phyloP scores from a whole-genome alignment of 2,888 invertebrate species.

The Encarsia formosa region DNA sequence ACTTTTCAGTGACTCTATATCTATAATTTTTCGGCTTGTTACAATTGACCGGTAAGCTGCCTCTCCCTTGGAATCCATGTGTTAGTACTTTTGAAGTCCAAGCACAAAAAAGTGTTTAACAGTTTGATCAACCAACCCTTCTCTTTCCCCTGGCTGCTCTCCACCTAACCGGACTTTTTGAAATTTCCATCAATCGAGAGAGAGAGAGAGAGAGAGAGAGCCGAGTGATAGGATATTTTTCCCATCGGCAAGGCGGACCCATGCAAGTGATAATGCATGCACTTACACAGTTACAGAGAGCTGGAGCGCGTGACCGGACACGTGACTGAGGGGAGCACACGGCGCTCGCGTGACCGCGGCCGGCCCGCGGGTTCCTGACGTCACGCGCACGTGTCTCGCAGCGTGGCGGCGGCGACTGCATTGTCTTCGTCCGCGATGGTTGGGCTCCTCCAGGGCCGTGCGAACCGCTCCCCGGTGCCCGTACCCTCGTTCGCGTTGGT shows the following conservation, averaged over 20 bases:
- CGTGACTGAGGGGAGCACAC: constrained; percentile 48
- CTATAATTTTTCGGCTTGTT: too few relatives aligned
- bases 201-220: neutral
- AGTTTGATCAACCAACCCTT: too few relatives aligned
- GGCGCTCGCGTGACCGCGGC: constrained; percentile 48
- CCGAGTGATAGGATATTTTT: neutral
- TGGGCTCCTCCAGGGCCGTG: constrained; percentile 5
- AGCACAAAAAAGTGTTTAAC: too few relatives aligned
- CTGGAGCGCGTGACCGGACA: constrained; percentile 49
- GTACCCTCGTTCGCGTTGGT: too few relatives aligned
- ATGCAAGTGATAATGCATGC: neutral
- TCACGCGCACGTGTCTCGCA: constrained; percentile 51
- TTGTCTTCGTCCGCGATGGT: neutral
- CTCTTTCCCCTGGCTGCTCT: too few relatives aligned
- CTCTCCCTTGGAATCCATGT: too few relatives aligned
- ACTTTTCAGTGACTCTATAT: too few relatives aligned
- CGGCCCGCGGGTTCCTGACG: constrained; percentile 38
- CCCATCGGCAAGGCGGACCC: too few relatives aligned
- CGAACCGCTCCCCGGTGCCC: neutral
- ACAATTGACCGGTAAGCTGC: too few relatives aligned
- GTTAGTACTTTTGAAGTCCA: too few relatives aligned
- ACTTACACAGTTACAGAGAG: constrained; percentile 3
- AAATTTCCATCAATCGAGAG: neutral
- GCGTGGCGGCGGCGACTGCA: constrained; percentile 43
- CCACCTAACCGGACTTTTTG: too few relatives aligned